phyloP scores from a whole-genome alignment of 1,140 invertebrate genomes.

The Calycopis cecrops region DNA sequence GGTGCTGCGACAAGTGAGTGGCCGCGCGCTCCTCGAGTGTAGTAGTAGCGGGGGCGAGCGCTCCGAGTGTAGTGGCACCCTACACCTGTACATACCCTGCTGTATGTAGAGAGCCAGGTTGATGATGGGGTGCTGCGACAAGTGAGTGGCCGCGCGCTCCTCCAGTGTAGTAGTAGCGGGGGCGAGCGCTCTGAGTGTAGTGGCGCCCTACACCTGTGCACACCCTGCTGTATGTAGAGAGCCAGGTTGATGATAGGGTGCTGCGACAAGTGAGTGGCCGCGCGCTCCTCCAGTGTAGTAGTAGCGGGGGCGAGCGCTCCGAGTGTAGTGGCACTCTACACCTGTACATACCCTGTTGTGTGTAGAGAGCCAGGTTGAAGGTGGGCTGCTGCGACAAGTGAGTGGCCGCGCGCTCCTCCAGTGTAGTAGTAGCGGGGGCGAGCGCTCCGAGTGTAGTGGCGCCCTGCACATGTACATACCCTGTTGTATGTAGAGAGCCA shows the following conservation, averaged over 20 bases:
- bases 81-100: constrained; percentile 34
- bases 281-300: constrained; percentile 91
- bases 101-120: constrained; percentile 91
- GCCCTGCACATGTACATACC: no score
- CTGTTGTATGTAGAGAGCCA: constrained; percentile 91
- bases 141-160: constrained; percentile 89
- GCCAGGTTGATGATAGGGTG: constrained; percentile 89
- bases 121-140: constrained; percentile 86
- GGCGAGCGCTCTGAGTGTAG: constrained; percentile 80
- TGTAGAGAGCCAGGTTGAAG: constrained; percentile 89
- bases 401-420: constrained; percentile 90
- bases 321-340: neutral
- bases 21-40: constrained; percentile 90
- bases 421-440: constrained; percentile 86
- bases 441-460: no score
- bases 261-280: constrained; percentile 88
- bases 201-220: constrained; percentile 18
- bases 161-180: constrained; percentile 88
- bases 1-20: constrained; percentile 89
- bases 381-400: constrained; percentile 88
- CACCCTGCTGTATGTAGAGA: constrained; percentile 82
- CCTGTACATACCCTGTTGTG: constrained; percentile 61
- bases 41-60: constrained; percentile 87
- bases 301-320: constrained; percentile 79
- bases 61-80: no score